A percentile compares a stretch with the other conserved stretches of the same genome.
These are phyloP conservation scores for Zootoca vivipara DNA, from an alignment of 2,113 vertebrate genomes.

Conservation along the genomic window DNA sequence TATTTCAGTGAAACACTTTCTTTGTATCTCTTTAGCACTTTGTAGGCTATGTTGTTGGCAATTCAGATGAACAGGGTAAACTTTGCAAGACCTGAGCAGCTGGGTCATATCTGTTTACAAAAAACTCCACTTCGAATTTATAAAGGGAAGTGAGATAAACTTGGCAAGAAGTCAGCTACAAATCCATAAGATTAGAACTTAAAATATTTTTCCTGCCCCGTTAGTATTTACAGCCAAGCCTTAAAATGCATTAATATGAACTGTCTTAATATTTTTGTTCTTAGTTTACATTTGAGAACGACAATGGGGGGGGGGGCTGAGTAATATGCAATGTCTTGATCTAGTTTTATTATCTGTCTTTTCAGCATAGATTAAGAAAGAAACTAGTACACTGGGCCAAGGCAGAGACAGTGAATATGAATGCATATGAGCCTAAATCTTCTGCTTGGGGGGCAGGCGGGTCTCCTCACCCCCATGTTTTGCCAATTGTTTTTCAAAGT, in stretches of 20 bases:
- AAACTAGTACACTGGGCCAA: background rate
- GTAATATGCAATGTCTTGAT: background rate
- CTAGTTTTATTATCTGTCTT: background rate
- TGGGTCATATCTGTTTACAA: background rate
- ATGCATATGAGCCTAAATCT: background rate
- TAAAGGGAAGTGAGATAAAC: conserved; percentile 1
- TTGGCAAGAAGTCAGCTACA: background rate
- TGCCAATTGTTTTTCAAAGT: background rate
- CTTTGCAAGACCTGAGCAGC: background rate
- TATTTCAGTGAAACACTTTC: background rate
- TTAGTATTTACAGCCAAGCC: background rate
- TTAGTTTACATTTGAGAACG: background rate
- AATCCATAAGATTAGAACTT: background rate
- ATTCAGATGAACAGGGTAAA: background rate
- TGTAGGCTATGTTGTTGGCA: background rate
- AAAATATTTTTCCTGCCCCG: too few relatives aligned
- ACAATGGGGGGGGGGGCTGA: too few relatives aligned
- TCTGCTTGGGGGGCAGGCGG: background rate
- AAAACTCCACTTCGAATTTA: background rate
- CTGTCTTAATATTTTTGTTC: background rate
- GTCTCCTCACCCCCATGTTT: background rate
- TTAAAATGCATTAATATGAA: background rate
- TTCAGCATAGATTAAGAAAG: background rate
- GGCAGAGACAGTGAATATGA: background rate
- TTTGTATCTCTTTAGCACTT: background rate